phyloP scores from a whole-genome alignment of 2,888 invertebrate species.

The Idaea straminata region DNA sequence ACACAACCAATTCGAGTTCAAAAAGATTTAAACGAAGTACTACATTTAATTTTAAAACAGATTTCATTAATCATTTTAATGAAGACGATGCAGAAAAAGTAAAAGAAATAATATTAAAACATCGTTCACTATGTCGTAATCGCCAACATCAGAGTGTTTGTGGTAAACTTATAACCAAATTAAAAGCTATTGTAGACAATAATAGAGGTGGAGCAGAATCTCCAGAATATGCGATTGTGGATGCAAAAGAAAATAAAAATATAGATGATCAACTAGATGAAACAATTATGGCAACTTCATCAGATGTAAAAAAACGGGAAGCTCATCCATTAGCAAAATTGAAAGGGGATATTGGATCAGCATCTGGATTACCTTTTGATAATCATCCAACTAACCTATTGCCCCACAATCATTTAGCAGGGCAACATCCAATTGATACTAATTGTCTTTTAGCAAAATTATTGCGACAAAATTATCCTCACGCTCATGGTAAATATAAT shows the following conservation, averaged over 20 bases:
- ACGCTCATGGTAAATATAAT: constrained; percentile 42
- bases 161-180: constrained; percentile 51
- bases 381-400: constrained; percentile 22
- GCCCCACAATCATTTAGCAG: constrained; percentile 29
- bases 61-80: constrained; percentile 35
- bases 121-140: constrained; percentile 53
- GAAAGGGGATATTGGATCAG: constrained; percentile 29
- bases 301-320: constrained; percentile 47
- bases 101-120: constrained; percentile 54
- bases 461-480: constrained; percentile 49
- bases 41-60: constrained; percentile 15
- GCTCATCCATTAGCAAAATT: constrained; percentile 24
- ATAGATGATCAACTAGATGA: constrained; percentile 11
- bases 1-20: constrained; percentile 35
- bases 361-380: constrained; percentile 26
- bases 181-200: constrained; percentile 37
- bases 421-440: constrained; percentile 41
- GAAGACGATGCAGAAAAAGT: constrained; percentile 48
- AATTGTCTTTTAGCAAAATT: constrained; percentile 53
- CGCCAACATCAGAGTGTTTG: constrained; percentile 52
- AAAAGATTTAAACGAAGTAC: constrained; percentile 44
- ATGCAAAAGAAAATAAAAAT: constrained; percentile 12
- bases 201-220: constrained; percentile 18
- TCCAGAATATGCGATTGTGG: constrained; percentile 11
- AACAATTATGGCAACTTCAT: constrained; percentile 7